phyloP scores from a whole-genome alignment of 92 coral and sea anemone genomes.

The Paragorgia papillata region DNA sequence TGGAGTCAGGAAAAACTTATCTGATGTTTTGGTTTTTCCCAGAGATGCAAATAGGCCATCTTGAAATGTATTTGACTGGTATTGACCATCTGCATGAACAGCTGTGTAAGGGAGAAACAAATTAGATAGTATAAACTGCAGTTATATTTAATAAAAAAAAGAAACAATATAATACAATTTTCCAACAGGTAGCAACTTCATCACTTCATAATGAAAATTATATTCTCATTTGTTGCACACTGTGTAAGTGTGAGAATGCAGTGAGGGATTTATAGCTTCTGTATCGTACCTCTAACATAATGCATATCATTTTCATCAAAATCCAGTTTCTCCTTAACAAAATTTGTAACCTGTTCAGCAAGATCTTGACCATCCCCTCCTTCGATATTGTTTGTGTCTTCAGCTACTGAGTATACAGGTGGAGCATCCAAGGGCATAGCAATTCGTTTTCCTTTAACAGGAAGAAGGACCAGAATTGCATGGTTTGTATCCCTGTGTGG shows the following conservation, averaged over 20 bases:
- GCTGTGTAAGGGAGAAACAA: background rate
- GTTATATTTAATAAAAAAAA: too few relatives aligned
- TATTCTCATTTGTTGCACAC: background rate
- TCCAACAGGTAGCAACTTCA: background rate
- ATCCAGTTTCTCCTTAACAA: constrained; percentile 20
- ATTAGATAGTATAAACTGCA: background rate
- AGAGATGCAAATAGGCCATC: constrained; percentile 5
- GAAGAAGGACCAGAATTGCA: constrained; percentile 1
- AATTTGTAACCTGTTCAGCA: constrained; percentile 15
- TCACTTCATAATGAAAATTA: background rate
- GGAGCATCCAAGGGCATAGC: constrained; percentile 34
- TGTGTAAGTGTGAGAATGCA: background rate
- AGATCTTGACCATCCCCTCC: constrained; percentile 29
- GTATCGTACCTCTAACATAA: constrained; percentile 28
- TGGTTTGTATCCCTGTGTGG: constrained; percentile 33
- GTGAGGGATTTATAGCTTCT: background rate
- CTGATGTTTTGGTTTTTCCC: constrained; percentile 3
- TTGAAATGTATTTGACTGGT: constrained; percentile 30
- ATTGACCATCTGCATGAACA: constrained; percentile 28
- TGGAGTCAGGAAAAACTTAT: constrained; percentile 18
- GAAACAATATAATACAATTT: background rate
- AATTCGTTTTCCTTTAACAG: background rate
- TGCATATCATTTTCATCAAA: constrained; percentile 22
- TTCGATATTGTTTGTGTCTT: constrained; percentile 21
- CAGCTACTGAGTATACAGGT: constrained; percentile 19